phyloP scores from a whole-genome alignment of 2,797 vertebrate species.

The Uromys caudimaculatus region DNA sequence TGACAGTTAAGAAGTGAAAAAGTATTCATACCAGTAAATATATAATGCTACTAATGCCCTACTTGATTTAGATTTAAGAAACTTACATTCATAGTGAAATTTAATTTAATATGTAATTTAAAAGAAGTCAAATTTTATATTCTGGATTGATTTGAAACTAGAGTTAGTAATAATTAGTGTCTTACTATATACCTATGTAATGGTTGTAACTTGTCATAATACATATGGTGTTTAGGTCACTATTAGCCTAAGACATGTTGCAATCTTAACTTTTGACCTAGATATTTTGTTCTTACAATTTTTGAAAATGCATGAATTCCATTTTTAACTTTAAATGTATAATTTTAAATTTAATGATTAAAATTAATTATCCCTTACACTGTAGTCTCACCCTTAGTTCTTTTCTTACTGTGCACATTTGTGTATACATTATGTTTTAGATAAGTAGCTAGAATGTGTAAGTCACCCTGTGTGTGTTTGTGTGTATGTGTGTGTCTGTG shows the following conservation, averaged over 20 bases:
- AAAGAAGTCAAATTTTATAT: constrained; percentile 39
- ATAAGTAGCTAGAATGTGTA: background rate
- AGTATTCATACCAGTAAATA: background rate
- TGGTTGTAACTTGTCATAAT: constrained; percentile 8
- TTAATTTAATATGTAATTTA: constrained; percentile 56
- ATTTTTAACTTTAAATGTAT: constrained; percentile 26
- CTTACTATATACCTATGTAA: background rate
- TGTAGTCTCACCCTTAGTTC: background rate
- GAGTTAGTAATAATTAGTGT: constrained; percentile 33
- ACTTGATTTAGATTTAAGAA: constrained; percentile 9
- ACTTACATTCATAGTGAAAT: background rate
- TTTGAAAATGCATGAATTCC: background rate
- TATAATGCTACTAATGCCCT: background rate
- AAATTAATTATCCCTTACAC: background rate
- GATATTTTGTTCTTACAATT: background rate
- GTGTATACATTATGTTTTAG: background rate
- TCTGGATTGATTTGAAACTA: background rate
- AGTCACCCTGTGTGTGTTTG: background rate
- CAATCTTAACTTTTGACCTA: background rate
- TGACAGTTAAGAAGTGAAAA: constrained; percentile 18
- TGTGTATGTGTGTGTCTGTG: background rate
- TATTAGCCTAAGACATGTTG: background rate
- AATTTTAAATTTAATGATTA: constrained; percentile 32
- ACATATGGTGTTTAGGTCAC: background rate
- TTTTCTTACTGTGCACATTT: background rate